A percentile compares a stretch with the other conserved stretches of the same genome.
These are phyloP conservation scores for Aegypius monachus DNA, from an alignment of 2,113 vertebrate genomes.

Conservation along the genomic window DNA sequence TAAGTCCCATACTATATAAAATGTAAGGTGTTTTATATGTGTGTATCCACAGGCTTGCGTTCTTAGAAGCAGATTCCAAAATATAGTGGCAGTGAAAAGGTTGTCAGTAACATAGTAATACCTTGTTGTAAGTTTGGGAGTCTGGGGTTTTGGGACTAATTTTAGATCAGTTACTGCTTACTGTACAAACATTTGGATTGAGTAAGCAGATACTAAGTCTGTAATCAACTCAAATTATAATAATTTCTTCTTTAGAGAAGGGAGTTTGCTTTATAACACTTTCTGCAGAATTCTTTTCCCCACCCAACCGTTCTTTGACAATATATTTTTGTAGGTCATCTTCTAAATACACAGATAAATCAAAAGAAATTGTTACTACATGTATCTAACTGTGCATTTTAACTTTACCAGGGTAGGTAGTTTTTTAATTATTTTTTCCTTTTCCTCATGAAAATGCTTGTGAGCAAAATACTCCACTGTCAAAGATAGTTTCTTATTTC, in stretches of 20 bases:
- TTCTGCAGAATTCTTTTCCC: background rate
- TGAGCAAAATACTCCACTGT: background rate
- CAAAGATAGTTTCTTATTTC: background rate
- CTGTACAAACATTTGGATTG: background rate
- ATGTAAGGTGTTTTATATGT: background rate
- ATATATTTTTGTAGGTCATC: background rate
- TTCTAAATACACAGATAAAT: background rate
- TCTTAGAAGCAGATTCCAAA: background rate
- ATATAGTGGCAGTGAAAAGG: background rate
- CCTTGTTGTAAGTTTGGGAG: background rate
- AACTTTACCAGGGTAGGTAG: background rate
- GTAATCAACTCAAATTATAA: background rate
- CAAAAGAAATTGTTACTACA: background rate
- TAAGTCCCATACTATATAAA: background rate
- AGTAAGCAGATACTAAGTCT: background rate
- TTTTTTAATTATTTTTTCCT: background rate
- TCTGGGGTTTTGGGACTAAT: background rate
- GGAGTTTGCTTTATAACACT: background rate
- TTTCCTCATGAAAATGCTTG: background rate
- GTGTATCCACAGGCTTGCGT: background rate
- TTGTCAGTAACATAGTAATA: background rate
- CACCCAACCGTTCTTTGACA: background rate
- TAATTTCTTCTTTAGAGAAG: background rate
- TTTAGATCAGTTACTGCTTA: background rate
- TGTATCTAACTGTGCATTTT: background rate